phyloP scores from a whole-genome alignment of 2,888 invertebrate species.

The Lasioglossum vierecki region DNA sequence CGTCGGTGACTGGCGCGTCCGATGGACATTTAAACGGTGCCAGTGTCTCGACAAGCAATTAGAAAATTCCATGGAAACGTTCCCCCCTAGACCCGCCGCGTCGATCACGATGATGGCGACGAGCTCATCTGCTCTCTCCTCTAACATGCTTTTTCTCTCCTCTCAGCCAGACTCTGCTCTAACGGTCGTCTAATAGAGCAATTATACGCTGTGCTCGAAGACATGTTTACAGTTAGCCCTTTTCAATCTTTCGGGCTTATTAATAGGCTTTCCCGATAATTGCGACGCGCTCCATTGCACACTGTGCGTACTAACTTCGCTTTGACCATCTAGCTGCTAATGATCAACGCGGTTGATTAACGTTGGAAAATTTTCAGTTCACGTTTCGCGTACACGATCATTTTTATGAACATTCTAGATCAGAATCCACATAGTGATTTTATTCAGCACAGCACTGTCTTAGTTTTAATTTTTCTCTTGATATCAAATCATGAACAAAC shows the following conservation, averaged over 20 bases:
- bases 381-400: background rate
- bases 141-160: conserved; percentile 11
- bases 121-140: conserved; percentile 14
- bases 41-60: conserved; percentile 53
- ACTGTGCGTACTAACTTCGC: background rate
- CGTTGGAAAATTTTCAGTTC: background rate
- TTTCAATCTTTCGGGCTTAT: background rate
- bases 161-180: conserved; percentile 19
- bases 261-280: background rate
- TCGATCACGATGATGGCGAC: background rate
- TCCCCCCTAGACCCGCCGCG: conserved; percentile 15
- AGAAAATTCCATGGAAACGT: conserved; percentile 56
- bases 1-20: conserved; percentile 3
- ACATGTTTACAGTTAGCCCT: conserved; percentile 34
- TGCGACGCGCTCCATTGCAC: background rate
- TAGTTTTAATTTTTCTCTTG: background rate
- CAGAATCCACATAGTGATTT: background rate
- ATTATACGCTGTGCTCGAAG: conserved; percentile 38
- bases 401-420: background rate
- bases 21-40: conserved; percentile 40
- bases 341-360: background rate
- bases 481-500: background rate
- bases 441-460: background rate
- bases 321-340: background rate
- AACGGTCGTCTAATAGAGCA: conserved; percentile 53